Percentiles rank a stretch among this genome's conserved stretches.
These are phyloP conservation scores for Drosophila kokeensis DNA, from an alignment of 2,888 invertebrate genomes.

Conservation along the genomic window DNA sequence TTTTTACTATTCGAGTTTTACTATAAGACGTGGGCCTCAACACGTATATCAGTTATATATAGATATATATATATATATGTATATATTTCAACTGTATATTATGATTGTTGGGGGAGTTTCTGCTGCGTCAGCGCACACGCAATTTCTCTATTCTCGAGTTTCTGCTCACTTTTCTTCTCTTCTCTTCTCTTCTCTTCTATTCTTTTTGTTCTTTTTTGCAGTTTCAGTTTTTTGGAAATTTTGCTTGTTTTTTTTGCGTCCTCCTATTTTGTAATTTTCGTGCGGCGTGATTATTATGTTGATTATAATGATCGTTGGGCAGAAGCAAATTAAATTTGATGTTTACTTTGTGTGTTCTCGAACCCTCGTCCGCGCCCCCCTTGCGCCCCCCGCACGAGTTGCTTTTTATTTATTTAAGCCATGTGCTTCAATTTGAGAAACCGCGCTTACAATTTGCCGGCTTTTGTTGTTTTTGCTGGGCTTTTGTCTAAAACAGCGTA, in stretches of 20 bases:
- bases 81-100: slow-evolving; percentile 3
- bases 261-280: slow-evolving; percentile 41
- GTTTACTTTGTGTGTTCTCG: slow-evolving; percentile 63
- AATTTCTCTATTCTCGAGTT: slow-evolving; percentile 50
- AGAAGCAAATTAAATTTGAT: slow-evolving; percentile 61
- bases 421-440: slow-evolving; percentile 59
- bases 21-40: slow-evolving; percentile 22
- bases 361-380: background rate
- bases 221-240: background rate
- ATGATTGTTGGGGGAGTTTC: slow-evolving; percentile 53
- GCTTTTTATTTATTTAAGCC: slow-evolving; percentile 59
- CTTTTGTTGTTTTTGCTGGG: slow-evolving; percentile 50
- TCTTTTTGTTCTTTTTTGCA: slow-evolving; percentile 17
- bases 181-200: background rate
- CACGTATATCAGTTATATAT: background rate
- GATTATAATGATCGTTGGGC: slow-evolving; percentile 56
- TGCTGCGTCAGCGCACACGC: slow-evolving; percentile 75
- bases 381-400: background rate
- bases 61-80: slow-evolving; percentile 1
- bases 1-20: slow-evolving; percentile 57
- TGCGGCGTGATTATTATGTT: slow-evolving; percentile 57
- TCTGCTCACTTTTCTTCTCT: background rate
- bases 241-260: background rate
- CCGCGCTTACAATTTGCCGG: slow-evolving; percentile 46
- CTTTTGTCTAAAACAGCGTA: slow-evolving; percentile 48